A percentile compares a stretch with the other conserved stretches of the same genome.
phyloP scores from a whole-genome alignment of 1,140 invertebrate species.

The Druon quercuslanigerum region DNA sequence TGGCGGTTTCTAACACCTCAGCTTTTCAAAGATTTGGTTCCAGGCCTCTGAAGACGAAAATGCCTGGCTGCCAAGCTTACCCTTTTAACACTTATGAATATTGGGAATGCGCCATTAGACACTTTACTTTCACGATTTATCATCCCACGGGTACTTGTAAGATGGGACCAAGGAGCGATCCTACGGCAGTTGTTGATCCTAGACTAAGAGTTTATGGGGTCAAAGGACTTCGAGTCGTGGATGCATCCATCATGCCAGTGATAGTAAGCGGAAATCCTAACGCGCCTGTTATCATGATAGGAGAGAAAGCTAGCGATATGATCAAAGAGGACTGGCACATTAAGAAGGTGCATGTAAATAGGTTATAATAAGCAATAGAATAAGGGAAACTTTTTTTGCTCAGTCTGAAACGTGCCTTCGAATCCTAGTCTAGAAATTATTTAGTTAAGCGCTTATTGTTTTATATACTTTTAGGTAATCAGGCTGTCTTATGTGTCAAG shows the following conservation, averaged over 20 bases:
- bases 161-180: slow-evolving; percentile 88
- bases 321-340: slow-evolving; percentile 85
- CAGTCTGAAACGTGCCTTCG: slow-evolving; percentile 20
- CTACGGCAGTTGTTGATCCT: slow-evolving; percentile 88
- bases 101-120: slow-evolving; percentile 88
- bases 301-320: slow-evolving; percentile 87
- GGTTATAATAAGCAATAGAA: background rate
- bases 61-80: slow-evolving; percentile 86
- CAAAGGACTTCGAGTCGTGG: slow-evolving; percentile 83
- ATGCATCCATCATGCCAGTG: slow-evolving; percentile 87
- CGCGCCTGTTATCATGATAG: slow-evolving; percentile 86
- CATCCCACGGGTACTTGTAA: slow-evolving; percentile 90
- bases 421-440: slow-evolving; percentile 12
- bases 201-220: slow-evolving; percentile 85
- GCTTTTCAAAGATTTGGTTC: slow-evolving; percentile 89
- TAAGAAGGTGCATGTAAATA: slow-evolving; percentile 35
- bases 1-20: slow-evolving; percentile 85
- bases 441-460: background rate
- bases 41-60: slow-evolving; percentile 83
- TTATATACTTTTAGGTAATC: background rate
- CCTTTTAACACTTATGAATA: slow-evolving; percentile 87
- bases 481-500: background rate
- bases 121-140: slow-evolving; percentile 91
- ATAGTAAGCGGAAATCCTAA: slow-evolving; percentile 90
- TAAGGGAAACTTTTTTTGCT: background rate